A percentile compares a stretch with the other conserved stretches of the same genome.
Evolutionary conservation across 2,888 invertebrate species (phyloP).

Genomic region (Cistogaster globosa): DNA sequence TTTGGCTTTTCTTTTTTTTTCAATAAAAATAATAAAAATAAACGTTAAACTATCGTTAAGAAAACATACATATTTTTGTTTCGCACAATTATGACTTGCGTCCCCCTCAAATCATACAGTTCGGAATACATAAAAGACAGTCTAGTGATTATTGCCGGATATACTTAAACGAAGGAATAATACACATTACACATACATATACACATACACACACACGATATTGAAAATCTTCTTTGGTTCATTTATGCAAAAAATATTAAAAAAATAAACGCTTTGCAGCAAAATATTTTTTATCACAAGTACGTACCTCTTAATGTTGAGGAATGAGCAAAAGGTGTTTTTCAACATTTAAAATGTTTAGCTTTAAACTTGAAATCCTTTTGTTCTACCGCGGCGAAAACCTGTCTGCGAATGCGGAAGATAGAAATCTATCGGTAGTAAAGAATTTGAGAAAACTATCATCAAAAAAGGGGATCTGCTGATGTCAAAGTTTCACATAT

Average conservation of each 20-base stretch:
- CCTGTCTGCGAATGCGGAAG: too few species aligned
- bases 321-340: not conserved
- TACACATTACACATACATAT: constrained; percentile 5
- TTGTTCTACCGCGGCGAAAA: too few species aligned
- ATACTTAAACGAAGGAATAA: constrained; percentile 39
- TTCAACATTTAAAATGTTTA: not conserved
- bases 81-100: constrained; percentile 71
- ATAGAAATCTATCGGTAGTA: too few species aligned
- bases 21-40: not conserved
- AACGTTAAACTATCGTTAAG: constrained; percentile 54
- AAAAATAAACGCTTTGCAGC: not conserved
- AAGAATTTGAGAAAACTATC: too few species aligned
- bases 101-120: constrained; percentile 68
- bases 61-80: constrained; percentile 30
- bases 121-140: constrained; percentile 65
- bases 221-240: too few species aligned
- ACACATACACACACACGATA: not conserved
- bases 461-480: too few species aligned
- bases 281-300: not conserved
- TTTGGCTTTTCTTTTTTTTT: constrained; percentile 41
- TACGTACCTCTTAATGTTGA: not conserved
- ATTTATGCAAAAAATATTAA: too few species aligned
- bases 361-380: not conserved
- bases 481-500: too few species aligned
- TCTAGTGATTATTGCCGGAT: constrained; percentile 54